These are phyloP conservation scores for Semnopithecus entellus DNA, from an alignment of 2,113 vertebrate genomes.

Conservation along the genomic window DNA sequence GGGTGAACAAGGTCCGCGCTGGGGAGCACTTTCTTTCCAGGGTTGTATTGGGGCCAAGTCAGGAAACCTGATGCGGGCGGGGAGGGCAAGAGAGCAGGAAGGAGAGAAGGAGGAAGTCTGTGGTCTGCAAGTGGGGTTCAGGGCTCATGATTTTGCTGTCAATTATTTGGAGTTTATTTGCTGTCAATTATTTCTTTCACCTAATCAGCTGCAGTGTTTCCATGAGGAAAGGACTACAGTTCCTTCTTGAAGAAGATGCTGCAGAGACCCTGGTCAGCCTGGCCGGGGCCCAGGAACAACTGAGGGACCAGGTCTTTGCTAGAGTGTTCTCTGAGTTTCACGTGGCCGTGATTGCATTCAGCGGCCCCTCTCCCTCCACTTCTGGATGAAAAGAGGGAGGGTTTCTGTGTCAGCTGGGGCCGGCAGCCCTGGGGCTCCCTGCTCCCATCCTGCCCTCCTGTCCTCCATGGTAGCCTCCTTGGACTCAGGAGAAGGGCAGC, in stretches of 20 bases:
- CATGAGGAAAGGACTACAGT: conserved; percentile 40
- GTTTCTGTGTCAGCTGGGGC: background rate
- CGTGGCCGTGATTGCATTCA: fast-evolving
- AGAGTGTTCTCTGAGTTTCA: background rate
- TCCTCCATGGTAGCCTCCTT: background rate
- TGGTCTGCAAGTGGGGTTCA: conserved; percentile 11
- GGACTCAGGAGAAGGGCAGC: fast-evolving
- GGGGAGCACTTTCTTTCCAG: background rate
- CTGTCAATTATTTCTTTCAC: conserved; percentile 58
- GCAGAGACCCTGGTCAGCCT: conserved; percentile 60
- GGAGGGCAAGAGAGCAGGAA: background rate
- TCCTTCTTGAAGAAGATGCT: conserved; percentile 46
- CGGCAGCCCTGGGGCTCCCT: background rate
- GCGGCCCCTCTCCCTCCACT: too few relatives aligned
- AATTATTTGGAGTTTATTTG: conserved; percentile 55
- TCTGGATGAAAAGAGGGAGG: background rate
- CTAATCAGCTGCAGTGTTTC: conserved; percentile 76
- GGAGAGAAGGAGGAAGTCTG: conserved; percentile 50
- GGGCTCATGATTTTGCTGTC: conserved; percentile 53
- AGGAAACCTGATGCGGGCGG: background rate
- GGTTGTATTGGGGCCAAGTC: background rate
- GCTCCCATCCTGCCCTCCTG: background rate
- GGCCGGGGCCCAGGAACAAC: background rate
- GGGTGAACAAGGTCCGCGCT: conserved; percentile 49
- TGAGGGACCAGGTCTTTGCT: background rate